Percentiles rank a stretch among this genome's conserved stretches.
phyloP scores from a whole-genome alignment of 2,888 invertebrate species.

The Drosophila lutescens region DNA sequence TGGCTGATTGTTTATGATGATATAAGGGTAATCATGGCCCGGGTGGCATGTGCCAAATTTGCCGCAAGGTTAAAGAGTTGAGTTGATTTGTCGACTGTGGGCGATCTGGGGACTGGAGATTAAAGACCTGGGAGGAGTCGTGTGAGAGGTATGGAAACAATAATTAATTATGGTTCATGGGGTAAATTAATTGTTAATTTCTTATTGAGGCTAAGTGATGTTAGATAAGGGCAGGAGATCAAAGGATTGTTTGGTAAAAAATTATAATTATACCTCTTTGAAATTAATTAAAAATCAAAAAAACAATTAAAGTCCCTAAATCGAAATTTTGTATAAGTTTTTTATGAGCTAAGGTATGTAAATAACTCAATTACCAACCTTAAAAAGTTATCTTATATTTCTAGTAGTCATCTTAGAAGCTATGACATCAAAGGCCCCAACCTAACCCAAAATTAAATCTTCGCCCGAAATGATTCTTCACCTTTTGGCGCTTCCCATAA shows the following conservation, averaged over 20 bases:
- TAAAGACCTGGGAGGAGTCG: conserved; percentile 36
- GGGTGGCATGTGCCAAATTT: conserved; percentile 52
- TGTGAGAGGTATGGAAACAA: conserved; percentile 30
- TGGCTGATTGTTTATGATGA: conserved; percentile 49
- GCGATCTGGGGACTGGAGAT: conserved; percentile 43
- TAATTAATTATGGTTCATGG: conserved; percentile 31
- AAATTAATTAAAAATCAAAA: not conserved
- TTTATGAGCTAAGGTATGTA: too few relatives aligned
- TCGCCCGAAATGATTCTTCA: conserved; percentile 15
- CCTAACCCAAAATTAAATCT: not conserved
- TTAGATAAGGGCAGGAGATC: conserved; percentile 7
- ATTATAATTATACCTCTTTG: not conserved
- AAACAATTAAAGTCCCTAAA: too few relatives aligned
- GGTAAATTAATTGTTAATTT: conserved; percentile 7
- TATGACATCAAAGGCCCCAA: not conserved
- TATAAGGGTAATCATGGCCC: conserved; percentile 49
- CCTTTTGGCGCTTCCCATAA: conserved; percentile 39
- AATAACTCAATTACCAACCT: too few relatives aligned
- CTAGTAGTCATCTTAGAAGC: conserved; percentile 1
- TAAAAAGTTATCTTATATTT: not conserved
- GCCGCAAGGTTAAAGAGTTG: conserved; percentile 47
- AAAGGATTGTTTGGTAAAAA: not conserved
- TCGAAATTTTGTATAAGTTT: too few relatives aligned
- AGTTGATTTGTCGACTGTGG: conserved; percentile 20
- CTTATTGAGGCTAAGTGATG: not conserved